Evolutionary conservation across 2,113 vertebrate species (phyloP), one percentile per base, ranked within the genome.

Genomic region (Pristiophorus japonicus): DNA sequence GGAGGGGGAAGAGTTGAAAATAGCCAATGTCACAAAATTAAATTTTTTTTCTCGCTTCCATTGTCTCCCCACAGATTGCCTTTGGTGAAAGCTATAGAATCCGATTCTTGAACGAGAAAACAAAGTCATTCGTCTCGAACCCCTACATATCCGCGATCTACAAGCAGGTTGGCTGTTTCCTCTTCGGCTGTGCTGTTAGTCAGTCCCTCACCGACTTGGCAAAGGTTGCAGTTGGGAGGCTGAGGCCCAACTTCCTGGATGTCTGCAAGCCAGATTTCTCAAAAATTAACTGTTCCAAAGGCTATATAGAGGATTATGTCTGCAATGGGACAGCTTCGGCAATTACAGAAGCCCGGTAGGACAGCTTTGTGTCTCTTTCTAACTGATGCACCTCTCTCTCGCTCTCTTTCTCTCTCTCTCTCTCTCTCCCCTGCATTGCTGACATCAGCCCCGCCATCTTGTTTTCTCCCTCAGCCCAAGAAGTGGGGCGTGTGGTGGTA

Each of bases 161-260:
- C 97, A 98, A 98, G 96, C 98, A 98, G 96, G 96, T 98, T 95
- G 98, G 98, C 16, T 97, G 98, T 95, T 98, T 98, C 96, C 95
- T 98, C 84, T 98, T 98, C 0, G 98, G 98, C 0, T 97, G 97
- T 7, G 97, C 98, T 55, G 96, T 98, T 90, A 97, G 98, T 95
- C 98, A 98, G 96, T 98, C 98, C 11, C 97, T 98, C 96, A 98
- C 98, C 88, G 97, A 98, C 85, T 97, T 98, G 96, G 97, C 98
- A 95, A 98, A 98, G 96, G 96, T 98, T 22, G 97, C 98, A 59
- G 96, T 98, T 1, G 98, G 98, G 3, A 97, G 97, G 20, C 97
- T 98, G 96, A 96, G 97, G 16, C 98, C 98, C 63, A 96, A 97
- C 97, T 98, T 98, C 96, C 97, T 98, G 95, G 96, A 97, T 0